Base-by-base conservation (phyloP, 2,113 vertebrate species). In the Scopus umbretta region DNA sequence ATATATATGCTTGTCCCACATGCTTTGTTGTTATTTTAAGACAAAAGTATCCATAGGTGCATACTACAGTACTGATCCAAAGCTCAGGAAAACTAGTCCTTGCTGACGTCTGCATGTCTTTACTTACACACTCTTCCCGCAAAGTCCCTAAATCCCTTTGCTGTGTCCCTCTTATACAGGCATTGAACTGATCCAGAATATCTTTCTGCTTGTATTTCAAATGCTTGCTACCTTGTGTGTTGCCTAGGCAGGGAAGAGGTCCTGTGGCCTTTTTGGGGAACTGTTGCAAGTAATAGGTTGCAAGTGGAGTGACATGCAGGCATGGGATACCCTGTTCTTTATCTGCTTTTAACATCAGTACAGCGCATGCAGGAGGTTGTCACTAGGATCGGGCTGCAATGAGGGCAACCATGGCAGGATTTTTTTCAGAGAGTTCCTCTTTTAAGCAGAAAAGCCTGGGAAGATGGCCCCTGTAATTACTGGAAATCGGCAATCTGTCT, bases 401-500 rank as follows among this genome's bases (percentile, higher is more conserved):
- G 53, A 81, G 14, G 43, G 42, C 7, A 59, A 10, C 8, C 10
- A 25, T 5, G 15, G 27, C 16, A 73, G 50, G 19, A 47, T 34
- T 78, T 84, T 61, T 74, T 53, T 34, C 52, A 59, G 49, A 10
- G 1, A 42, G 7, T 52, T 93, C 11, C 5, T 52, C 29, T 84
- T 83, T 62, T 53, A 61, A 76, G 52, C 78, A 94, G 34, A 92
- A 72, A 85, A 72, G 4, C 45, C 16, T 29, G 38, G 56, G 75
- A 97, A 87, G 56, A 59, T 49, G 36, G 21, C 49, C 84, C 43
- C 56, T 29, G 43, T 92, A 95, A 92, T 97, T 94, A 66, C 58
- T 94, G 61, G 78, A 94, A 91, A 91, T 82, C 40, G 10, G 83
- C 76, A 94, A 67, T 92, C 92, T 92, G 84, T 93, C 84, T 94